Evolutionary conservation across 2,113 vertebrate genomes (phyloP).

Genomic region (Catharus fuscescens): DNA sequence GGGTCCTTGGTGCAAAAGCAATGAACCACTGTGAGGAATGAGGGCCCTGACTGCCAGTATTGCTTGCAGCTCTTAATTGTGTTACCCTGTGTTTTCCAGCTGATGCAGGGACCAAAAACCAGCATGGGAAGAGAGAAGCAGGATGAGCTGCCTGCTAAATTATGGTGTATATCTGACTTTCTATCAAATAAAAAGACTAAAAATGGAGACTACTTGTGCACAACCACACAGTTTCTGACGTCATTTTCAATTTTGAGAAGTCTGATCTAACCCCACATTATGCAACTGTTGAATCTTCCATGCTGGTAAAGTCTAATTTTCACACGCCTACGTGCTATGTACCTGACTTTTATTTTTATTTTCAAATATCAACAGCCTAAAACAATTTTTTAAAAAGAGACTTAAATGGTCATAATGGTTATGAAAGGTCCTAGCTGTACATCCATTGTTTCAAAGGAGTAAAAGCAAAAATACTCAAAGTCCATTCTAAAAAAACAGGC

Average conservation of each 20-base stretch:
- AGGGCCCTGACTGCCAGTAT: not conserved
- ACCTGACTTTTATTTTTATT: slow-evolving; percentile 60
- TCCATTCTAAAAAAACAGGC: not conserved
- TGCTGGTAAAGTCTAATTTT: slow-evolving; percentile 25
- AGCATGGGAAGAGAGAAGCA: not conserved
- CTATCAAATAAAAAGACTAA: slow-evolving; percentile 13
- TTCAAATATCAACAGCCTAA: slow-evolving; percentile 31
- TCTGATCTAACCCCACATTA: slow-evolving; percentile 41
- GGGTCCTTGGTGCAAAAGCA: not conserved
- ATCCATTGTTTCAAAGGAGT: not conserved
- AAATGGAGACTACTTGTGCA: slow-evolving; percentile 11
- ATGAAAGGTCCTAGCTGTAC: not conserved
- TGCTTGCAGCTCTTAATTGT: not conserved
- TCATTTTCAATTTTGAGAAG: slow-evolving; percentile 41
- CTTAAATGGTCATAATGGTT: not conserved
- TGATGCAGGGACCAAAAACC: not conserved
- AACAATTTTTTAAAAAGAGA: not conserved
- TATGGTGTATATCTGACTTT: not conserved
- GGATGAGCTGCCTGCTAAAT: not conserved
- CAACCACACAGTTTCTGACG: slow-evolving; percentile 20
- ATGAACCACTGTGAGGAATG: not conserved
- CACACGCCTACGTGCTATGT: slow-evolving; percentile 50
- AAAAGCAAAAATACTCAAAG: not conserved
- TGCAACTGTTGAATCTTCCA: slow-evolving; percentile 44
- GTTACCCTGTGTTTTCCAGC: not conserved